Base-by-base conservation (phyloP, 2,113 vertebrate species). In the Colossoma macropomum region DNA sequence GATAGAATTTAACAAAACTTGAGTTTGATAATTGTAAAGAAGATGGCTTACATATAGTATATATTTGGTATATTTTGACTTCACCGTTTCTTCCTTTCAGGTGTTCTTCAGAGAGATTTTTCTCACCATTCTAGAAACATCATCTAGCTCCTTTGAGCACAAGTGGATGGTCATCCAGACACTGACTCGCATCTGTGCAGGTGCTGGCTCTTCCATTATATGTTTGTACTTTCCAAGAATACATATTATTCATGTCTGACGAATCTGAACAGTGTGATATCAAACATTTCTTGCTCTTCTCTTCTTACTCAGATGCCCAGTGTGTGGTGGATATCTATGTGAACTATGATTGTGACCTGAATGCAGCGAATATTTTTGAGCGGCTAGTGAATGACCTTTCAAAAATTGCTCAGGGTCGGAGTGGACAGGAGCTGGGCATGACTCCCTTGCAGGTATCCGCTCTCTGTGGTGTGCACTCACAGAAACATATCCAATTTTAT, bases 121-220 rank as follows among this genome's bases (percentile, higher is more conserved):
- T 90, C 91, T 99, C 83, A 99, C 97, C 90, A 99, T 99, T 90
- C 91, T 99, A 86, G 98, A 99, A 90, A 99, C 98, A 0, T 96
- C 97, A 11, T 95, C 96, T 63, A 99, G 98, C 93, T 98, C 98
- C 50, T 99, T 99, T 83, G 97, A 99, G 86, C 98, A 99, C 92
- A 97, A 98, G 86, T 99, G 98, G 98, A 99, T 99, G 98, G 98
- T 99, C 68, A 99, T 99, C 88, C 98, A 99, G 93, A 98, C 97
- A 7, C 94, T 99, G 77, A 99, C 97, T 1, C 96, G 98, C 86
- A 99, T 99, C 91, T 99, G 97, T 92, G 97, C 98, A 96, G 97
- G 97, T 99, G 34, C 11, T 76, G 11, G 0, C 27, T 4, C 16
- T 32, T 21, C 2, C 30, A 19, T 8, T 76, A 23, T 15, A 1